Evolutionary conservation across 2,113 vertebrate species (phyloP), one percentile per base, ranked within the genome.

Genomic region (Rafetus swinhoei): DNA sequence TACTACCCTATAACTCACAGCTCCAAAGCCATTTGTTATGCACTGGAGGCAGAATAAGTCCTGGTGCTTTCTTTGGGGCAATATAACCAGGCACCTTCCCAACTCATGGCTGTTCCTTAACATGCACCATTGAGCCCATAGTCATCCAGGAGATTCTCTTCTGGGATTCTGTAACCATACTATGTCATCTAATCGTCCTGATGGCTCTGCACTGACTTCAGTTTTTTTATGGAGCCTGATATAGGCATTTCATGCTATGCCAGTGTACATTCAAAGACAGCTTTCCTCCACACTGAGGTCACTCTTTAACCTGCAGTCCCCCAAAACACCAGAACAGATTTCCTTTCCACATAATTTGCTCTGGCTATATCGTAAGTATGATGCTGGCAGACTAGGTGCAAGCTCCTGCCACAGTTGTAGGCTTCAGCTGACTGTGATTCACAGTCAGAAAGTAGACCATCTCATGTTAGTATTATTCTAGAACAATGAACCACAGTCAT

Each of bases 261-360:
- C 14, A 12, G 2, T 4, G 6, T 18, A 8, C 9, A 14, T 72
- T 91, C 79, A 0, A 2, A 84, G 57, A 25, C 0, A 0, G 4
- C 5, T 11, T 1, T 7, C 13, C 39, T 83, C 50, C 83, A 52
- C 21, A 7, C n/a, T 35, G 69, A 84, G 54, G 32, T 72, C 10
- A 29, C 9, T 2, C 11, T 21, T 56, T 35, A 55, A 11, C n/a
- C 35, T 53, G 59, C n/a, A 9, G 12, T 86, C 81, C 53, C 50
- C 52, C 39, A 45, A 60, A 90, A 57, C 59, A 89, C 80, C 52
- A 39, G 7, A 82, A 5, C 4, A 1, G 45, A 7, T n/a, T 69
- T 53, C 56, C 39, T 69, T 82, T 11, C 32, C 76, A 50, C 45
- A 81, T 27, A 88, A 88, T 12, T 53, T 22, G 27, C 62, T 92